Conservation (phyloP, 2,797 vertebrate genomes). For the Anabacerthia variegaticeps region DNA sequence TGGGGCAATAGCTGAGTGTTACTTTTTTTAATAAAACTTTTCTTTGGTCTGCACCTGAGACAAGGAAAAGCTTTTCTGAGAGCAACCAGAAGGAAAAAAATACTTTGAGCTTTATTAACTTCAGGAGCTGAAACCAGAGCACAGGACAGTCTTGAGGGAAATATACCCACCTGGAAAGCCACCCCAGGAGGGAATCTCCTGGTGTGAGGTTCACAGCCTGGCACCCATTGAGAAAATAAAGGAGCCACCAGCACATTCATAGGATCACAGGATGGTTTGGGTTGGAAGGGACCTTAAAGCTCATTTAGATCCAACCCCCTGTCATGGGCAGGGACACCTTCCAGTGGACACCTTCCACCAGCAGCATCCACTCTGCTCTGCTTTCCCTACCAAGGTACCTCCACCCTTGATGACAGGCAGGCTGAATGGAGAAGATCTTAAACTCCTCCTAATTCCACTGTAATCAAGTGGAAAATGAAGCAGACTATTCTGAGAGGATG, state of each 20-base stretch:
- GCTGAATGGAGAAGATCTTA: background rate
- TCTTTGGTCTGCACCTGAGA: background rate
- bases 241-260: background rate
- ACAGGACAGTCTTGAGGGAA: background rate
- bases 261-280: background rate
- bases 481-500: background rate
- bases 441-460: background rate
- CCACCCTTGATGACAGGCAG: fast-evolving
- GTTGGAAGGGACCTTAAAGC: background rate
- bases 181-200: background rate
- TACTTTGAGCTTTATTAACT: background rate
- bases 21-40: background rate
- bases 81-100: background rate
- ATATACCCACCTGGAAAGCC: background rate
- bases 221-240: background rate
- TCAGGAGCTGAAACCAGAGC: background rate
- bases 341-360: background rate
- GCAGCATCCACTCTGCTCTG: background rate
- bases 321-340: background rate
- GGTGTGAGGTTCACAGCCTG: background rate
- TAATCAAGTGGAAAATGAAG: conserved; percentile 17
- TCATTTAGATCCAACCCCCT: background rate
- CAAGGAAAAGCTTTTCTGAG: background rate
- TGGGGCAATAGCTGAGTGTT: background rate
- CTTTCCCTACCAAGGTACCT: background rate